Base-by-base conservation (phyloP, 2,888 invertebrate species). In the Parthenolecanium corni region DNA sequence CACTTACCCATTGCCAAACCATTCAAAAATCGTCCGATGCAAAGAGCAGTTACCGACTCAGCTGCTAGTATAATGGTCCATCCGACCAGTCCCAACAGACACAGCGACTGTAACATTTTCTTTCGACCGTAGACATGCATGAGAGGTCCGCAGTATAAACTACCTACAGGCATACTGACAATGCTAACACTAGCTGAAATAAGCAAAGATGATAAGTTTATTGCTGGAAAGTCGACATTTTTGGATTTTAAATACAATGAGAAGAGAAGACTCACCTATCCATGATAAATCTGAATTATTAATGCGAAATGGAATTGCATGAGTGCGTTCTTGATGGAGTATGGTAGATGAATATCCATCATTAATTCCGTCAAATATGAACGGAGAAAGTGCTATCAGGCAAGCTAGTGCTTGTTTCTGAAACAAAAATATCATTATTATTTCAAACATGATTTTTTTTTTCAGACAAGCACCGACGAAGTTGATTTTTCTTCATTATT, bases 301-400 rank as follows among this genome's bases (percentile, higher is more conserved):
- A 67, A 83, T 77, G 14, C 62, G 62, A 12, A 36, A 53, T 53
- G 36, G n/a, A 53, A 67, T 67, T 46, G 42, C 61, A 53, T 78
- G 74, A 2, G n/a, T 4, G 31, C 36, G 36, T 67, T 85, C 78
- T 74, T 84, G 84, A 58, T 85, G 85, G 66, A 85, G 76, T 69
- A 85, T 77, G 25, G 85, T 82, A 1, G 85, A 85, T 46, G 85
- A 85, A 76, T 83, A 85, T 38, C 84, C 84, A 71, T 85, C 85
- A 66, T 82, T 82, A 70, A 85, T 80, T 1, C 85, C 85, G 9
- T 31, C 31, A 6, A 31, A 9, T 31, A 31, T 6, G 31, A 31
- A 31, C 9, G 31, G 31, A 6, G 31, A 31, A 4, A 31, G 31
- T 6, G 31, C 31, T 4, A 31, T 31, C 5, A 31, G 31, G 9